Evolutionary conservation across 2,113 vertebrate species (phyloP), one percentile per base, ranked within the genome.

Genomic region (Aegotheles bennettii): DNA sequence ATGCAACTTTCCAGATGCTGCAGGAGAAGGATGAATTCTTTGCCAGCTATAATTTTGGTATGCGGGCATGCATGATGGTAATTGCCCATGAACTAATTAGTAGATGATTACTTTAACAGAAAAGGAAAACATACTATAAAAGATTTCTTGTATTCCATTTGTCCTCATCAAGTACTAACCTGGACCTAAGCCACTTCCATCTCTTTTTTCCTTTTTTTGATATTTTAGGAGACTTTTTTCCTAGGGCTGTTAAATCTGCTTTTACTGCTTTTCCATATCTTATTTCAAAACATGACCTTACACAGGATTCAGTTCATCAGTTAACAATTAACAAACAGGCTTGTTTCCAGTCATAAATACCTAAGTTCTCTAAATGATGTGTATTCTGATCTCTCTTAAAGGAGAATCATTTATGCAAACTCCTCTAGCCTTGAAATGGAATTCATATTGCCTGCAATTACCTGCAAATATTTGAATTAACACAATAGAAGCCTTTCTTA

Each of bases 341-440:
- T 93, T 94, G 43, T 95, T 94, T 91, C 91, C 76, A 87, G 40
- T 90, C 93, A 84, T 60, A 89, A 88, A 89, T 69, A 57, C 38
- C 70, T 33, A 70, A 47, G 33, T 70, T 92, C 68, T 92, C 23
- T 86, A 73, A 68, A 89, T 63, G 9, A 75, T 88, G 53, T 86
- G 95, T 86, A 90, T 88, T 93, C 68, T 77, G 17, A 56, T 85
- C 47, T 69, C 57, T 91, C 15, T 56, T 80, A 76, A 17, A 82
- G 28, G 7, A 51, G 12, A 87, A 69, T 78, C 4, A 26, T 85
- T 94, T 76, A 71, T 90, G 40, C 71, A 90, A 86, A 74, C 47
- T 67, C 21, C 43, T 84, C 36, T 67, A 65, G 80, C 91, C 83
- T 94, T 94, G 85, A 75, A 53, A 79, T 38, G 15, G 51, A 95